phyloP scores from a whole-genome alignment of 2,888 invertebrate genomes.

The Ennomos erosarius region DNA sequence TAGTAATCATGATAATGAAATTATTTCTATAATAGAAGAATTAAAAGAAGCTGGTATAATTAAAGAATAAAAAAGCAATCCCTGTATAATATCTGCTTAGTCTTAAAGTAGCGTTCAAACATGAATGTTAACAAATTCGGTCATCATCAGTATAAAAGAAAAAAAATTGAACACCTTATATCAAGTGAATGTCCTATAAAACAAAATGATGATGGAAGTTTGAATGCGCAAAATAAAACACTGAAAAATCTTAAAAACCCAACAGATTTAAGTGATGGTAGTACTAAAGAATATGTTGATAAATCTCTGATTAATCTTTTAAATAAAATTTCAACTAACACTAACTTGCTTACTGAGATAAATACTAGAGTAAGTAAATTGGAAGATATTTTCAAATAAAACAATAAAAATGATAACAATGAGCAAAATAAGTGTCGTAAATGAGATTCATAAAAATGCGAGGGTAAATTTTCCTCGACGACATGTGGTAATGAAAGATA shows the following conservation, averaged over 20 bases:
- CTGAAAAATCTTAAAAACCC: background rate
- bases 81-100: background rate
- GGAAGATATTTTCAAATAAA: background rate
- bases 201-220: background rate
- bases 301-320: background rate
- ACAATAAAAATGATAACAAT: background rate
- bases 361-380: background rate
- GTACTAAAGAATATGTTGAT: background rate
- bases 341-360: background rate
- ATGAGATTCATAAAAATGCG: slow-evolving; percentile 49
- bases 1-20: slow-evolving; percentile 32
- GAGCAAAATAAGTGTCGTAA: slow-evolving; percentile 2
- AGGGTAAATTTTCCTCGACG: slow-evolving; percentile 56
- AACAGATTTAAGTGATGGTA: background rate
- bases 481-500: slow-evolving; percentile 51
- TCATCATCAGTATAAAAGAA: background rate
- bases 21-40: slow-evolving; percentile 4
- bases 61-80: slow-evolving; percentile 7
- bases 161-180: background rate
- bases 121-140: slow-evolving; percentile 10
- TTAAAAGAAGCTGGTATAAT: slow-evolving; percentile 9
- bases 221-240: background rate
- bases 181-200: background rate
- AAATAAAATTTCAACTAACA: background rate
- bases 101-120: background rate